Base-by-base conservation (phyloP, 2,888 invertebrate species). In the Phengaris arion region DNA sequence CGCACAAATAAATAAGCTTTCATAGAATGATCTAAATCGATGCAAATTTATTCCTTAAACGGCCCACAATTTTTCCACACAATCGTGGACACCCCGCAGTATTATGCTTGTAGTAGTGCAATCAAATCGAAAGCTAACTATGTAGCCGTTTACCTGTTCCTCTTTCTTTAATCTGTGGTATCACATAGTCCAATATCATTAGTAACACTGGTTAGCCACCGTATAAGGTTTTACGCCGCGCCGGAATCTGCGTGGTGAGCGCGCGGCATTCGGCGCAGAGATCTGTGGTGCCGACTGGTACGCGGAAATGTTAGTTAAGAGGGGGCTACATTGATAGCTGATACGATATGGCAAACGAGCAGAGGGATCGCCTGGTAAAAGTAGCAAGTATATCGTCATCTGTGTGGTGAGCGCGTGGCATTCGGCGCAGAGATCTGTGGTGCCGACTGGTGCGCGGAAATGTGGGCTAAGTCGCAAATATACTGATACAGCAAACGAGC, bases 151-250 rank as follows among this genome's bases (percentile, higher is more conserved):
- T 35, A 35, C 4, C 35, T 35, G 35, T 35, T 35, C 35, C 35
- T 35, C 35, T 35, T 35, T 35, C 35, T 35, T 35, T 35, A 3
- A 35, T 35, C 35, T 35, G 35, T 35, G 35, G 48, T 64, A 64
- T 45, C 45, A 64, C 64, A 64, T 64, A 64, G 15, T 45, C 64
- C 64, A 45, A 64, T 64, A 45, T 45, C 64, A 64, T 64, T 64
- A 64, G 64, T 64, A 64, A 64, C 64, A 64, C 64, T 64, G 64
- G 64, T 35, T 64, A 13, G 35, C 12, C 64, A 64, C 64, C 64
- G 35, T 64, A 64, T 64, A 6, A 45, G 64, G 64, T 12, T 12
- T 35, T 64, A 64, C 64, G 45, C 2, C 6, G 12, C 35, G 35
- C 15, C 6, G 64, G 64, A 64, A 64, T 64, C 35, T 6, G 35